Base-by-base conservation (phyloP, 1,140 invertebrate species). In the Trachymyrmex cornetzi region DNA sequence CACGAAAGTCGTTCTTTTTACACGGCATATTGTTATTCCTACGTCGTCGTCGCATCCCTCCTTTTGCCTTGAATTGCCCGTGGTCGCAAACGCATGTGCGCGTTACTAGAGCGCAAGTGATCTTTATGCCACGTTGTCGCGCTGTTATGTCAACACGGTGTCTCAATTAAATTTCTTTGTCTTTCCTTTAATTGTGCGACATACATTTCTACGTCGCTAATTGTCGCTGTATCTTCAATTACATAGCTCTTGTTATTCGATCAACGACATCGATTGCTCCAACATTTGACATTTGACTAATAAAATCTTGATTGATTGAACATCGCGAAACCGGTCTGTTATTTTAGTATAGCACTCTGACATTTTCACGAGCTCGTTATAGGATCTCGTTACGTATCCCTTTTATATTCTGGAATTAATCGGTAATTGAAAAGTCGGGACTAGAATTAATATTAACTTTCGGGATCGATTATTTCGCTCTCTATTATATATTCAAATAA, bases 61-160 rank as follows among this genome's bases (percentile, higher is more conserved):
- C 55, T 77, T 27, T 16, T 44, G 6, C 30, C 12, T 16, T 44
- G n/a, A 22, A 12, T 30, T 34, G 5, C 30, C 4, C 30, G 19
- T 50, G 24, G 27, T 22, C 3, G 77, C 27, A 16, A 27, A 44
- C 38, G 11, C 75, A 2, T 48, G 59, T 48, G 72, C 44, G 61
- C 61, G n/a, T 69, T 80, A 57, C 64, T 69, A 69, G 69, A 69
- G 14, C 14, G 48, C 48, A 81, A 30, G 34, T 81, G 48, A 27
- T 55, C 2, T n/a, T 55, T 24, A 24, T 55, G 16, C n/a, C 64
- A n/a, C 64, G n/a, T 19, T 59, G 59, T 69, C 66, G 16, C 59
- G 24, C 24, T 64, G 24, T 30, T 57, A 38, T n/a, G 19, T 81
- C 53, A 24, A n/a, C 24, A 24, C 16, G 48, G 19, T 55, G 14